Evolutionary conservation across 1,140 invertebrate species (phyloP), one percentile per base, ranked within the genome.

Genomic region (Drosophila carrolli): DNA sequence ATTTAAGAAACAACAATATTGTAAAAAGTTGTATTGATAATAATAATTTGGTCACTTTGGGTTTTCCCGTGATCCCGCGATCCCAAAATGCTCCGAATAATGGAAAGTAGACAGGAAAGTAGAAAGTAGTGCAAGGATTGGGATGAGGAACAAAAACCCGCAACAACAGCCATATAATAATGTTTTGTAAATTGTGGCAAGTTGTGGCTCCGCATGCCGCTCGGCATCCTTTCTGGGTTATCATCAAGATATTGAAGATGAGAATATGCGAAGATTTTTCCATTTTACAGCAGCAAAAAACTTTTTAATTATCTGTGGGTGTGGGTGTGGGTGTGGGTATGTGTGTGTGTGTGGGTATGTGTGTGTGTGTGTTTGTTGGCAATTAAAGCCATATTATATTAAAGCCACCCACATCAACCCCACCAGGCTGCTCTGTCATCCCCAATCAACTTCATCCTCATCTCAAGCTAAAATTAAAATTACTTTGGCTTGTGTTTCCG

Each of bases 181-280:
- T 78, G 65, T 32, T 32, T 32, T 65, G 76, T 78, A 78, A 78
- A 70, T 78, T 78, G 75, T 71, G 73, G 74, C 75, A 77, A 67
- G 62, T 67, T 75, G 59, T 66, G 14, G 37, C 53, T 37, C 27
- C 51, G 38, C 32, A 40, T 11, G 37, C 10, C 10, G 9, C 11
- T 0, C 9, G 41, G 9, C 29, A 5, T 19, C 32, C 5, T 41
- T 41, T 48, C 23, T 19, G 61, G 47, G 9, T 65, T 65, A 65
- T 51, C 47, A 23, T 4, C 27, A 27, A 47, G 65, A 47, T 61
- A 73, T 73, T 73, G 50, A 75, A 74, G 71, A 56, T 27, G 53
- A 50, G 47, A 53, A 75, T 57, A 58, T 75, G 72, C 70, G 38
- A 75, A 51, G 58, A 75, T 75, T 75, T 75, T 58, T 65, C 46